Base-by-base conservation (phyloP, 1,140 invertebrate genomes). In the Vanessa atalanta region DNA sequence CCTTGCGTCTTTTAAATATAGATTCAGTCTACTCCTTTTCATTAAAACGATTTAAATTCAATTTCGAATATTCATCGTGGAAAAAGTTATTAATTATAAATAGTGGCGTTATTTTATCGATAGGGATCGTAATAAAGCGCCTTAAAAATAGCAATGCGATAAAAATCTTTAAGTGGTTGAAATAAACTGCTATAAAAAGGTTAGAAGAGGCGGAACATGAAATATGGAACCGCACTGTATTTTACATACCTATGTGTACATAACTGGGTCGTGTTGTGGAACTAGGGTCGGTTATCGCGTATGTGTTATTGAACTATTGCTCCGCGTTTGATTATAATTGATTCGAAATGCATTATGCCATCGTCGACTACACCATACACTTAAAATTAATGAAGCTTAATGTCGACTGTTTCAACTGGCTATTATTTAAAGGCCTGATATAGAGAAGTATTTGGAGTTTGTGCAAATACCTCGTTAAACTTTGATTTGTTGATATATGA, bases 161-260 rank as follows among this genome's bases (percentile, higher is more conserved):
- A 60, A 20, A 11, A 20, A 60, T 60, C 55, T 55, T 23, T n/a
- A 60, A 53, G 9, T 26, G 14, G 11, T 13, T 8, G 55, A 60
- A 60, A 31, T 60, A 61, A 61, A 61, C 57, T 61, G 3, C 57
- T 31, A 61, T 61, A 61, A 61, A 61, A 31, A 61, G 20, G 57
- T 26, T 15, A 15, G 57, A 20, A 20, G 15, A 61, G 57, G 57
- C 31, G 57, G 57, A 37, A 61, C 23, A 15, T 61, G 57, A 61
- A 61, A 61, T 61, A 37, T 61, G 57, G 57, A 61, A 37, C 53
- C 4, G 8, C 57, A 23, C 57, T 61, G 1, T 61, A 61, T 43
- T 9, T 20, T 43, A 43, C 37, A 43, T 43, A 11, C 37, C 37
- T 43, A 43, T 9, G 1, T 43, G 26, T 31, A 31, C 26, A 37